A percentile compares a stretch with the other conserved stretches of the same genome.
Evolutionary conservation across 2,113 vertebrate genomes (phyloP).

Genomic region (Pluvianellus socialis): DNA sequence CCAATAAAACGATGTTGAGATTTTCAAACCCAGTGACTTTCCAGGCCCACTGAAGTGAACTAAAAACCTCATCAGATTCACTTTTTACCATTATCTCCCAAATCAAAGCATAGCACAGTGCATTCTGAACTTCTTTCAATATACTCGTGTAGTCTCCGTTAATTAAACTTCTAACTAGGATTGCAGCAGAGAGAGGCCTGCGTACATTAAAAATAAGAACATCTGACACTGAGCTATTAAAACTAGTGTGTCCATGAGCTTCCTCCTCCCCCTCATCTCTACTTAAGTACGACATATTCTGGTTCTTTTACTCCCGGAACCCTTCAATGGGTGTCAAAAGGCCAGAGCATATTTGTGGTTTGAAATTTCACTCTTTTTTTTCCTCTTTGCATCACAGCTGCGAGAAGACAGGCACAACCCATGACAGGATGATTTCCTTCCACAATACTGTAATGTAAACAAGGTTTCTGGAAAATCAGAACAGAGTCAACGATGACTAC

Average conservation of each 20-base stretch:
- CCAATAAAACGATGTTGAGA: fast-evolving
- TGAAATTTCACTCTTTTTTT: not conserved
- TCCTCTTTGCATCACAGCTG: not conserved
- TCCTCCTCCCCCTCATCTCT: not conserved
- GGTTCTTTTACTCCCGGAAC: not conserved
- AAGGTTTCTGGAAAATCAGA: slow-evolving; percentile 1
- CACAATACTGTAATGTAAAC: not conserved
- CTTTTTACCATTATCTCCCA: not conserved
- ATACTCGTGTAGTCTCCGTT: not conserved
- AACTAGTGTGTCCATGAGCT: not conserved
- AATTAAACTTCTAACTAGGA: not conserved
- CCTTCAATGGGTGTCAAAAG: not conserved
- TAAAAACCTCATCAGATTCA: not conserved
- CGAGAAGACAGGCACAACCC: not conserved
- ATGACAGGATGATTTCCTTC: not conserved
- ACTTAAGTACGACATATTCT: not conserved
- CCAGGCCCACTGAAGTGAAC: not conserved
- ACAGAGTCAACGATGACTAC: not conserved
- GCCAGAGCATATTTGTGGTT: not conserved
- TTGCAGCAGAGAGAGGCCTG: not conserved
- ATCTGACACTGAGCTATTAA: not conserved
- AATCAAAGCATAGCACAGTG: not conserved
- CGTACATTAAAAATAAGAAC: not conserved
- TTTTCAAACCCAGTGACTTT: not conserved
- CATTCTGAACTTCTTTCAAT: not conserved